A percentile compares a stretch with the other conserved stretches of the same genome.
Evolutionary conservation across 2,113 vertebrate species (phyloP).

Genomic region (Fulmarus glacialis): DNA sequence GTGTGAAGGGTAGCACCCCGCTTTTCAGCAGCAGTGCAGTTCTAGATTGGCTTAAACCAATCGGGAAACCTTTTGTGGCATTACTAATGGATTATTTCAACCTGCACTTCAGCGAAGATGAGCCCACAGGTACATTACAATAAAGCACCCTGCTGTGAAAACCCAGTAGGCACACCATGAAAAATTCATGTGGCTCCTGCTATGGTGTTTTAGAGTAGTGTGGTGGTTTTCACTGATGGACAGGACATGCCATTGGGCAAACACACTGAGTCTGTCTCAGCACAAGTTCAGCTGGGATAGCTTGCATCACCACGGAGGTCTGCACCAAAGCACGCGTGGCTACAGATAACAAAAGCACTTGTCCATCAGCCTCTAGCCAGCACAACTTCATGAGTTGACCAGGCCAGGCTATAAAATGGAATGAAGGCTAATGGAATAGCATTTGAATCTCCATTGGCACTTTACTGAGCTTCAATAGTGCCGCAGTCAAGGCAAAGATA

Average conservation of each 20-base stretch:
- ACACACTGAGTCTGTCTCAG: not conserved
- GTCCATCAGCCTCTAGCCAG: not conserved
- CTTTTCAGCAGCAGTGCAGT: not conserved
- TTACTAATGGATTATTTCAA: not conserved
- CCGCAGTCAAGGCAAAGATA: accelerated
- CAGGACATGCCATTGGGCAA: accelerated
- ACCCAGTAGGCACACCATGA: not conserved
- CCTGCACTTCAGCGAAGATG: not conserved
- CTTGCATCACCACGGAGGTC: not conserved
- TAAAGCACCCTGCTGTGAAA: not conserved
- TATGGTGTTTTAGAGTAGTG: not conserved
- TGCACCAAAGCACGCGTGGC: not conserved
- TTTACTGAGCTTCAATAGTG: not conserved
- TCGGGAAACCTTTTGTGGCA: not conserved
- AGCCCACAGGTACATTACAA: not conserved
- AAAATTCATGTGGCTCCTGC: not conserved
- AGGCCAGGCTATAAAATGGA: not conserved
- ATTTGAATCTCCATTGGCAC: not conserved
- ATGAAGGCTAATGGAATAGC: not conserved
- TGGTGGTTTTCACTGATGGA: not conserved
- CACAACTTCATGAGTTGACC: not conserved
- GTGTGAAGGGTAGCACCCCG: not conserved
- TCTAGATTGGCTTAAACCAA: not conserved
- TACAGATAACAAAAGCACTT: not conserved
- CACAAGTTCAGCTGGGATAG: not conserved